phyloP scores from a whole-genome alignment of 1,140 invertebrate genomes.

The Rhyzopertha dominica region DNA sequence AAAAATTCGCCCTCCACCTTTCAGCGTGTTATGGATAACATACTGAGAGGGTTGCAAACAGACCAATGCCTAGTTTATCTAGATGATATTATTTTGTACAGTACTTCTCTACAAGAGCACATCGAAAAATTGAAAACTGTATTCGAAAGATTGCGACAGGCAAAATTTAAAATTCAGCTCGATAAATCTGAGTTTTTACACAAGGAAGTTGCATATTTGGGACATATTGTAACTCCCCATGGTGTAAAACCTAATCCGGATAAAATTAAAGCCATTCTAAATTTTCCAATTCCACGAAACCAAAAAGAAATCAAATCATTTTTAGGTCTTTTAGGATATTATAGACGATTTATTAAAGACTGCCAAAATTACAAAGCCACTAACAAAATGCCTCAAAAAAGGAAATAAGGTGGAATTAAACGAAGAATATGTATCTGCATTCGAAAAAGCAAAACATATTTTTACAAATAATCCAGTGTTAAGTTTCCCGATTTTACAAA shows the following conservation, averaged over 20 bases:
- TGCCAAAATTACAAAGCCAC: constrained; percentile 24
- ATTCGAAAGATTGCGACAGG: constrained; percentile 22
- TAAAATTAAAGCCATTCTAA: constrained; percentile 19
- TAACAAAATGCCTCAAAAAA: constrained; percentile 24
- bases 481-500: constrained; percentile 29
- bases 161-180: constrained; percentile 27
- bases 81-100: constrained; percentile 47
- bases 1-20: constrained; percentile 36
- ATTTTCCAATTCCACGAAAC: constrained; percentile 17
- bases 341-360: constrained; percentile 22
- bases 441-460: constrained; percentile 22
- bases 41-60: constrained; percentile 31
- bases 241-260: constrained; percentile 22
- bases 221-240: constrained; percentile 23
- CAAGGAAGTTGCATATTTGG: constrained; percentile 20
- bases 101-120: constrained; percentile 39
- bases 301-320: constrained; percentile 18
- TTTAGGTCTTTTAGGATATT: constrained; percentile 13
- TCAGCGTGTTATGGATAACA: constrained; percentile 37
- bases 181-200: constrained; percentile 19
- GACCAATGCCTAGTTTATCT: constrained; percentile 33
- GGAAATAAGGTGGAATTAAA: constrained; percentile 8
- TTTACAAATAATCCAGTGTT: constrained; percentile 20
- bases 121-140: constrained; percentile 32
- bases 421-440: constrained; percentile 13